These are phyloP conservation scores for Bombylius major DNA, from an alignment of 2,888 invertebrate species.

Conservation along the genomic window DNA sequence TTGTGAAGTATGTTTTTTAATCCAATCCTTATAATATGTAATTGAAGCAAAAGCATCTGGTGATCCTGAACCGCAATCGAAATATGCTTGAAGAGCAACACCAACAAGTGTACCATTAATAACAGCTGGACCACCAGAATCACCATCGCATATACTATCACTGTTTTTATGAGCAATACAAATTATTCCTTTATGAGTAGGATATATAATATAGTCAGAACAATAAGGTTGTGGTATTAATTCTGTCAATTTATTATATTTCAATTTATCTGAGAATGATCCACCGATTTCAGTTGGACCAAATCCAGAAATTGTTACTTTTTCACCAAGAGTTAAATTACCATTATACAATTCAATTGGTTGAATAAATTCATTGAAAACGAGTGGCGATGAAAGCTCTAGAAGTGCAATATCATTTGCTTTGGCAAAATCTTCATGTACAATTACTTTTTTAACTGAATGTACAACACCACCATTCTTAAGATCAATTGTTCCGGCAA, in stretches of 20 bases:
- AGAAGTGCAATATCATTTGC: constrained; percentile 26
- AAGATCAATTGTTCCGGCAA: constrained; percentile 26
- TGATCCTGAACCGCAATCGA: constrained; percentile 21
- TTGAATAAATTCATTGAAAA: constrained; percentile 17
- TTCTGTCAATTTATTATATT: constrained; percentile 15
- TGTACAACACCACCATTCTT: constrained; percentile 24
- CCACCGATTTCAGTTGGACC: constrained; percentile 21
- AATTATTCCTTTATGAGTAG: constrained; percentile 5
- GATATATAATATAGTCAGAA: too few relatives aligned
- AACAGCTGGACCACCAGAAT: constrained; percentile 30
- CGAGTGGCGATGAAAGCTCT: constrained; percentile 21
- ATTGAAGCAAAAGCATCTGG: constrained; percentile 31
- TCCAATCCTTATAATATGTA: constrained; percentile 22
- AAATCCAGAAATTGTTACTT: constrained; percentile 27
- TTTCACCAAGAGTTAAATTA: constrained; percentile 18
- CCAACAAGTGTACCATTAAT: constrained; percentile 26
- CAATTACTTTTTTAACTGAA: constrained; percentile 21
- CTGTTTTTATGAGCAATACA: constrained; percentile 20
- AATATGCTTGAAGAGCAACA: constrained; percentile 25
- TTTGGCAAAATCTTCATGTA: constrained; percentile 22
- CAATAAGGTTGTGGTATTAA: background rate
- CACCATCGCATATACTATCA: constrained; percentile 27
- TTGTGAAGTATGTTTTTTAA: constrained; percentile 8
- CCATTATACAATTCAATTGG: constrained; percentile 20
- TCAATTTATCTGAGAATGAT: constrained; percentile 19